Conservation (phyloP, 53 echinoderm and acorn worm species). For the Paracentrotus lividus region DNA sequence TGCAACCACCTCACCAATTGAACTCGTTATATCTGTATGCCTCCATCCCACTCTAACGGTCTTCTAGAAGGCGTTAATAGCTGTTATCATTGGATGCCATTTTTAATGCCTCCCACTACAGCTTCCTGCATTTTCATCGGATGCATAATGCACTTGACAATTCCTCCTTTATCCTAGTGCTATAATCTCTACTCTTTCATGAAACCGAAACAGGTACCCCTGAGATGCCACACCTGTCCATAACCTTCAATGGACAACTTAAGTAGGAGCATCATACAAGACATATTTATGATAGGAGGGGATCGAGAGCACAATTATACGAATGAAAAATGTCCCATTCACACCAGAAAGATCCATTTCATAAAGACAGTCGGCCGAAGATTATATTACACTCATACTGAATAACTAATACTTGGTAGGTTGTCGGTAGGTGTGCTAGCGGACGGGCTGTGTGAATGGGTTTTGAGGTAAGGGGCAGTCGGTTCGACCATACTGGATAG, state of each 20-base stretch:
- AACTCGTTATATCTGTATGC: too few relatives aligned
- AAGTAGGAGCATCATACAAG: neutral
- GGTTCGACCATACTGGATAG: too few relatives aligned
- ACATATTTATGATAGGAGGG: constrained; percentile 23
- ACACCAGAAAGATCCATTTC: too few relatives aligned
- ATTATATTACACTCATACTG: too few relatives aligned
- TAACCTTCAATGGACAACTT: neutral
- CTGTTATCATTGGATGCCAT: neutral
- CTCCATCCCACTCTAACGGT: neutral
- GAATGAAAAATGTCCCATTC: neutral
- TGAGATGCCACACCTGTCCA: neutral
- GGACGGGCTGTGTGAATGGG: too few relatives aligned
- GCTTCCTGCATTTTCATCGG: neutral
- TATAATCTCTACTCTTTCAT: neutral
- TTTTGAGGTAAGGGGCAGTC: too few relatives aligned
- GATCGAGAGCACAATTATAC: constrained; percentile 12
- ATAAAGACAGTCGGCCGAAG: too few relatives aligned
- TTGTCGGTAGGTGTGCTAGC: too few relatives aligned
- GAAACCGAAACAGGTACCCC: neutral
- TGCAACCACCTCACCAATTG: too few relatives aligned
- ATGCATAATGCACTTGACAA: neutral
- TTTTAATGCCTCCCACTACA: neutral
- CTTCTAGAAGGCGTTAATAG: neutral
- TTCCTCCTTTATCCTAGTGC: neutral
- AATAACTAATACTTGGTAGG: too few relatives aligned